phyloP scores from a whole-genome alignment of 2,888 invertebrate species.

The Lochmaea capreae region DNA sequence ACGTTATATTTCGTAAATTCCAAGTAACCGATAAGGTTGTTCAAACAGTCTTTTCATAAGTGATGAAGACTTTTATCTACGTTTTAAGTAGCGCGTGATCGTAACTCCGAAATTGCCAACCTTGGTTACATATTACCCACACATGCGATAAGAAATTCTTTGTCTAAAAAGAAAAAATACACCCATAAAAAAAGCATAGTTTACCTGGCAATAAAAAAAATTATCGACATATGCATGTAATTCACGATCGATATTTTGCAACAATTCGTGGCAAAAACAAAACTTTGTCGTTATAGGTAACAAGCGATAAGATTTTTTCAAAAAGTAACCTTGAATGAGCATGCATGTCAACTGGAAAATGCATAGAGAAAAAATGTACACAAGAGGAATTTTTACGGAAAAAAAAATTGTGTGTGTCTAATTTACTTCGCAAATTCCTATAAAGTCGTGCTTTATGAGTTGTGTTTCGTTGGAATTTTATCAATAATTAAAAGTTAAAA shows the following conservation, averaged over 20 bases:
- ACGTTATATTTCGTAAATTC: slow-evolving; percentile 6
- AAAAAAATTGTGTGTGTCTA: neutral
- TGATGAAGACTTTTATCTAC: slow-evolving; percentile 16
- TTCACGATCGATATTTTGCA: slow-evolving; percentile 36
- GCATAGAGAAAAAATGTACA: neutral
- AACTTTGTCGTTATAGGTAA: slow-evolving; percentile 33
- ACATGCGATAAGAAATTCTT: slow-evolving; percentile 34
- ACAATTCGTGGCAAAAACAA: slow-evolving; percentile 39
- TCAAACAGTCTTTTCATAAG: slow-evolving; percentile 17
- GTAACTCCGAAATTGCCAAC: neutral
- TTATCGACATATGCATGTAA: slow-evolving; percentile 34
- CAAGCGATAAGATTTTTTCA: slow-evolving; percentile 34
- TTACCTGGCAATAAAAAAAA: slow-evolving; percentile 33
- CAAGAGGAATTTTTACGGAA: neutral
- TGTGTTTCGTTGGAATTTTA: neutral
- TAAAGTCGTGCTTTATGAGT: slow-evolving; percentile 1
- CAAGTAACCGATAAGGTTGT: slow-evolving; percentile 12
- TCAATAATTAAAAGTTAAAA: neutral
- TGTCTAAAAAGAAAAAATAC: slow-evolving; percentile 25
- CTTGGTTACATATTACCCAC: slow-evolving; percentile 24
- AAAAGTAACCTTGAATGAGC: slow-evolving; percentile 34
- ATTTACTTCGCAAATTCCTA: neutral
- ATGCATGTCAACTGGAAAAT: slow-evolving; percentile 25
- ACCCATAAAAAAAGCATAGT: slow-evolving; percentile 29
- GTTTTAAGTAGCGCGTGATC: slow-evolving; percentile 15